These are phyloP conservation scores for Apostichopus leukothele DNA, from an alignment of 53 echinoderm and acorn worm genomes.

Conservation along the genomic window DNA sequence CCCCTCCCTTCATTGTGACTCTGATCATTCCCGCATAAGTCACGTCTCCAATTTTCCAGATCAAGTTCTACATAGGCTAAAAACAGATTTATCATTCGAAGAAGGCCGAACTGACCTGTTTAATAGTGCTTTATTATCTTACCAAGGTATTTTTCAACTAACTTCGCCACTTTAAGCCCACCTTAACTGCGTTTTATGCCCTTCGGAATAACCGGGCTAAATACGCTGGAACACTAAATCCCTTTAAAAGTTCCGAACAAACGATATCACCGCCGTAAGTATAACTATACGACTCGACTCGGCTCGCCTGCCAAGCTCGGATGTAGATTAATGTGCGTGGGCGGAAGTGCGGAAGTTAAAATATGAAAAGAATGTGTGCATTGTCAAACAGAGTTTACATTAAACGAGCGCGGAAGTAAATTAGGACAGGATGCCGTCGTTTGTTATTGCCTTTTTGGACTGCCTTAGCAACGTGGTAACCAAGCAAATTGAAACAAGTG, in stretches of 20 bases:
- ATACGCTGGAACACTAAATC: background rate
- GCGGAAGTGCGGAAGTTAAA: constrained; percentile 43
- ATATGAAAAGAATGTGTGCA: constrained; percentile 45
- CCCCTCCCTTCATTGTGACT: too few relatives aligned
- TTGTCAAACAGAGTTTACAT: constrained; percentile 44
- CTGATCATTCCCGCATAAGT: too few relatives aligned
- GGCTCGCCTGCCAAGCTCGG: background rate
- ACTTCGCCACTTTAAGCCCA: too few relatives aligned
- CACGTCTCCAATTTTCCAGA: too few relatives aligned
- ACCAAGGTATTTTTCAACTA: too few relatives aligned
- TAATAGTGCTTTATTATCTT: too few relatives aligned
- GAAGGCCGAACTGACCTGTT: too few relatives aligned
- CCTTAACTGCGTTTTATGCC: background rate
- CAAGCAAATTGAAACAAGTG: constrained; percentile 43
- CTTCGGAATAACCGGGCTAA: background rate
- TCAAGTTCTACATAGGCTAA: too few relatives aligned
- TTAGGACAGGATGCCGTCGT: background rate
- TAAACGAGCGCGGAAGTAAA: constrained; percentile 33
- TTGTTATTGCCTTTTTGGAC: constrained; percentile 17
- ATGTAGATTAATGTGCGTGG: constrained; percentile 32
- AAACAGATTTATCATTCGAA: too few relatives aligned
- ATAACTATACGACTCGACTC: constrained; percentile 12
- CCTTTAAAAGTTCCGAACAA: constrained; percentile 6
- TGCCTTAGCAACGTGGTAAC: constrained; percentile 40
- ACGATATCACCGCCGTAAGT: background rate